These are phyloP conservation scores for Dascyllus trimaculatus DNA, from an alignment of 2,113 vertebrate genomes.

Conservation along the genomic window DNA sequence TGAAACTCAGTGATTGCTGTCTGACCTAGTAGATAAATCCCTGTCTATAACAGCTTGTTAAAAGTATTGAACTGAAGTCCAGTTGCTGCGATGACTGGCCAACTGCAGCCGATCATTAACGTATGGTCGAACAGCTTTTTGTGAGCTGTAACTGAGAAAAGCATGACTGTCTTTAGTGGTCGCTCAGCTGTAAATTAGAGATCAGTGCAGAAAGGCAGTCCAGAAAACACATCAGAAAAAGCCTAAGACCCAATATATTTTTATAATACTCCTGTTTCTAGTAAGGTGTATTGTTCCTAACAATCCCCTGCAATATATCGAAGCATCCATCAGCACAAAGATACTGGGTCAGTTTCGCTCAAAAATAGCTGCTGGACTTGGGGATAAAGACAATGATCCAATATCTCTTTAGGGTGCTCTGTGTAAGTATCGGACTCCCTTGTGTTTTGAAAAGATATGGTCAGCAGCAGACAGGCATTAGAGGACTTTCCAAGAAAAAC, in stretches of 20 bases:
- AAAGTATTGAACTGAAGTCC: conserved; percentile 14
- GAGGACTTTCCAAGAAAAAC: conserved; percentile 41
- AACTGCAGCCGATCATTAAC: conserved; percentile 26
- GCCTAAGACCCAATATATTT: conserved; percentile 17
- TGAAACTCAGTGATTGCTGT: background rate
- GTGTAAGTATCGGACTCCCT: conserved; percentile 45
- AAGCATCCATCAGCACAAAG: conserved; percentile 41
- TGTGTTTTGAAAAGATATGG: conserved; percentile 54
- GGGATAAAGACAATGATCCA: conserved; percentile 61
- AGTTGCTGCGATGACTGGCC: conserved; percentile 2
- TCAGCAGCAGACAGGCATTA: conserved; percentile 50
- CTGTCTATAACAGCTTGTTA: background rate
- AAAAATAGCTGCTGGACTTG: conserved; percentile 37
- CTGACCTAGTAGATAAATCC: background rate
- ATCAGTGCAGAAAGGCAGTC: conserved; percentile 1
- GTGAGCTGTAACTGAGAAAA: conserved; percentile 8
- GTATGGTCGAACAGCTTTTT: conserved; percentile 4
- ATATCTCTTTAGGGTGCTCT: conserved; percentile 40
- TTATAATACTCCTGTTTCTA: conserved; percentile 7
- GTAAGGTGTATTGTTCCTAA: conserved; percentile 32
- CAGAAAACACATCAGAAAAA: conserved; percentile 11
- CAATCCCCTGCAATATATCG: conserved; percentile 22
- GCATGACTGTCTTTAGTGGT: conserved; percentile 26
- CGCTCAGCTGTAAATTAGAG: conserved; percentile 34
- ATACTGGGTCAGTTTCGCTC: conserved; percentile 26